Percentiles rank a stretch among this genome's conserved stretches.
phyloP scores from a whole-genome alignment of 2,113 vertebrate genomes.

The Salvelinus namaycush region DNA sequence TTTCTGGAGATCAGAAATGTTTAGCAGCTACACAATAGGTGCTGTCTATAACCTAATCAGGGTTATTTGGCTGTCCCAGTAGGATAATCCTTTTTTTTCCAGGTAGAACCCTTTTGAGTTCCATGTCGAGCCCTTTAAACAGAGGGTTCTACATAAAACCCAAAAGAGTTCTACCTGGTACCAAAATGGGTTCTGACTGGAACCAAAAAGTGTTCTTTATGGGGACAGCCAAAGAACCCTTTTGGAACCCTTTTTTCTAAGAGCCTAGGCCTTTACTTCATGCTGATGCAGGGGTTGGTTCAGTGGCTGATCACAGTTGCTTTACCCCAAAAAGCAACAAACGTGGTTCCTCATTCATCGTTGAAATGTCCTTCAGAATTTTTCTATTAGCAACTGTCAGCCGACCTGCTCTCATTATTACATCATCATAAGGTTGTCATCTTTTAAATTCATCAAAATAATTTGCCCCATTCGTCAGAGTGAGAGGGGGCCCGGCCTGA shows the following conservation, averaged over 20 bases:
- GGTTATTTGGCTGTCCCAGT: no score
- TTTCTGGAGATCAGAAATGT: constrained; percentile 19
- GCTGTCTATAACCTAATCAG: no score
- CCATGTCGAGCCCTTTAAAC: no score
- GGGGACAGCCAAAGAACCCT: no score
- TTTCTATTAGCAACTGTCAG: constrained; percentile 68
- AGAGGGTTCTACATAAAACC: no score
- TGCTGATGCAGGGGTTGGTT: not conserved
- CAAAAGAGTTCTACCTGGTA: no score
- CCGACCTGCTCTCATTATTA: constrained; percentile 64
- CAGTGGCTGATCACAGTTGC: not conserved
- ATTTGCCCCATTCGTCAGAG: constrained; percentile 72
- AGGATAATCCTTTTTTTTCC: no score
- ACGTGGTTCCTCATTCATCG: constrained; percentile 57
- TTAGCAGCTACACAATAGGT: no score
- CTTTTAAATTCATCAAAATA: constrained; percentile 76
- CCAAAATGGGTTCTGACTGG: no score
- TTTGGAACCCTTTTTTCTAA: no score
- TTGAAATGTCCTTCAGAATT: constrained; percentile 57
- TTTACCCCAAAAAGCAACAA: constrained; percentile 43
- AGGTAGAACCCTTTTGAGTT: no score
- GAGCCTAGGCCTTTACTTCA: not conserved
- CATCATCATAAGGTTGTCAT: constrained; percentile 72
- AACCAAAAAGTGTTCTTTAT: no score
- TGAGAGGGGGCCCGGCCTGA: constrained; percentile 43